Percentiles rank a stretch among this genome's conserved stretches.
Evolutionary conservation across 2,888 invertebrate genomes (phyloP).

Genomic region (Morpho achilles): DNA sequence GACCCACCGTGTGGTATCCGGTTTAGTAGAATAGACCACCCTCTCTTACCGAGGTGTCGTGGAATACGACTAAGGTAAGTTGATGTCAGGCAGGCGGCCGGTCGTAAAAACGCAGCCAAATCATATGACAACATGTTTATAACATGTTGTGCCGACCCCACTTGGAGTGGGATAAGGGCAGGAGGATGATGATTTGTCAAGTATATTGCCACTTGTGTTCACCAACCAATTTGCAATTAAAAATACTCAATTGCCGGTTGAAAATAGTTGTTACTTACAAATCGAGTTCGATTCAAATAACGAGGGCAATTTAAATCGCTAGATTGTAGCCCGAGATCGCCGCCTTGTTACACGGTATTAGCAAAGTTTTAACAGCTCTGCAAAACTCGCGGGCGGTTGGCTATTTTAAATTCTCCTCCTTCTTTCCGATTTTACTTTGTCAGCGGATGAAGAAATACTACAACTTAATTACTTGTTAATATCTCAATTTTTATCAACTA

Average conservation of each 20-base stretch:
- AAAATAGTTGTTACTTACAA: constrained; percentile 33
- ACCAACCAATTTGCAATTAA: constrained; percentile 38
- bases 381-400: constrained; percentile 19
- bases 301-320: constrained; percentile 30
- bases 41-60: too few species aligned
- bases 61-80: too few species aligned
- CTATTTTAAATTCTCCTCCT: constrained; percentile 19
- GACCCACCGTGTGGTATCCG: too few species aligned
- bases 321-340: constrained; percentile 25
- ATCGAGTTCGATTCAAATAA: constrained; percentile 28
- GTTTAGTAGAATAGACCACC: too few species aligned
- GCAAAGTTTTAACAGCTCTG: constrained; percentile 26
- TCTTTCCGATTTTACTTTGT: constrained; percentile 13
- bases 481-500: too few species aligned
- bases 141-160: too few species aligned
- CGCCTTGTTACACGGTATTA: constrained; percentile 19
- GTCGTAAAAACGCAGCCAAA: too few species aligned
- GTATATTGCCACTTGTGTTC: constrained; percentile 4
- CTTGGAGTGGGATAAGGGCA: too few species aligned
- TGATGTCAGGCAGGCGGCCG: too few species aligned
- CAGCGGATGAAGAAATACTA: background rate
- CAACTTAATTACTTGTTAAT: too few species aligned
- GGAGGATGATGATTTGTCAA: too few species aligned
- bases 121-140: too few species aligned
- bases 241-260: constrained; percentile 46